phyloP scores from a whole-genome alignment of 2,113 vertebrate species.

The Echinops telfairi region DNA sequence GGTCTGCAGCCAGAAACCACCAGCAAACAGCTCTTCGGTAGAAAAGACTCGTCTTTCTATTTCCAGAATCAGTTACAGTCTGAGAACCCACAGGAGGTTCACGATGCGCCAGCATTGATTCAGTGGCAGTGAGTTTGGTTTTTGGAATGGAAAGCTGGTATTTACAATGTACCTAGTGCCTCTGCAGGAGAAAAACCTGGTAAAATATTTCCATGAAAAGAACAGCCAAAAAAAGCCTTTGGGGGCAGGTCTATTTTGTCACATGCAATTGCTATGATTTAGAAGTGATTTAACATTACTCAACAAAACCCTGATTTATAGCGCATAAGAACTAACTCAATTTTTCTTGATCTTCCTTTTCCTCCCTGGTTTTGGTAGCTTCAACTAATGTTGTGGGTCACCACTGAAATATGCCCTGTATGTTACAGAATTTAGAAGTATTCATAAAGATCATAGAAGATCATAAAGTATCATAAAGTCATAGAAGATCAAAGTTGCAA shows the following conservation, averaged over 20 bases:
- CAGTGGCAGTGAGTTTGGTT: too few species aligned
- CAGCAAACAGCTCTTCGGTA: too few species aligned
- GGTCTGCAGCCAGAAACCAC: too few species aligned
- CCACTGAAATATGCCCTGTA: background rate
- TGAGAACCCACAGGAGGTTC: too few species aligned
- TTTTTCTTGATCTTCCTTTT: background rate
- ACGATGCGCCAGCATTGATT: too few species aligned
- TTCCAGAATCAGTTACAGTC: too few species aligned
- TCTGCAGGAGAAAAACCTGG: background rate
- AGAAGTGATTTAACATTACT: background rate
- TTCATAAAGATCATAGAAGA: conserved; percentile 40
- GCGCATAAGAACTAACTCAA: background rate
- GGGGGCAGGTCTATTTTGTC: background rate
- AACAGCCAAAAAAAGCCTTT: background rate
- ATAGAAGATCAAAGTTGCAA: conserved; percentile 35
- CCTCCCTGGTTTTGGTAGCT: background rate
- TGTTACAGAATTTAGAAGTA: background rate
- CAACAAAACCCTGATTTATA: background rate
- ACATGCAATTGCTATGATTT: background rate
- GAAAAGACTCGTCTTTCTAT: too few species aligned
- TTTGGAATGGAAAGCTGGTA: too few species aligned
- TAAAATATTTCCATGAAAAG: background rate
- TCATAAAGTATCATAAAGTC: conserved; percentile 27
- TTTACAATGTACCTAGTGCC: background rate
- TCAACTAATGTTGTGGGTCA: background rate